Percentiles rank a stretch among this genome's conserved stretches.
Evolutionary conservation across 2,797 vertebrate genomes (phyloP).

Genomic region (Champsocephalus gunnari): DNA sequence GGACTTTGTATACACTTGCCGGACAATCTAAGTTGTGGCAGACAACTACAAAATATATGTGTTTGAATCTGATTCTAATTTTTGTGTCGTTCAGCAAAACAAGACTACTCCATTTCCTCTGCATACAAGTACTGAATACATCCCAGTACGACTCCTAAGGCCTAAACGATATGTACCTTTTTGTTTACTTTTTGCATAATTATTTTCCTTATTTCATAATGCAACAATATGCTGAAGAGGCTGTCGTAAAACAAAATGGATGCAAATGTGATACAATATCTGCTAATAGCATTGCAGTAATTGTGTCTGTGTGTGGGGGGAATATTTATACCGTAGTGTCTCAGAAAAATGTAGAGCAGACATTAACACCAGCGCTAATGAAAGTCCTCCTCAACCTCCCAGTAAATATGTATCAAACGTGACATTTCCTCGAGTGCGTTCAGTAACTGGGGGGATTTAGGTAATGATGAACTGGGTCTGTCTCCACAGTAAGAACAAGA

Average conservation of each 20-base stretch:
- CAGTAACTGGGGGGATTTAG: conserved; percentile 30
- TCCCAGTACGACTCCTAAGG: conserved; percentile 24
- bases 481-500: conserved; percentile 26
- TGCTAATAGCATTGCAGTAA: conserved; percentile 24
- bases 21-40: conserved; percentile 58
- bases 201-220: conserved; percentile 31
- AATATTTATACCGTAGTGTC: conserved; percentile 38
- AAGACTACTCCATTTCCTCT: conserved; percentile 25
- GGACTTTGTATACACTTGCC: conserved; percentile 62
- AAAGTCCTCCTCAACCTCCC: conserved; percentile 21
- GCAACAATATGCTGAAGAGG: conserved; percentile 33
- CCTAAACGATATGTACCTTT: conserved; percentile 18
- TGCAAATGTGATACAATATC: conserved; percentile 44
- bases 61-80: conserved; percentile 55
- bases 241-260: conserved; percentile 24
- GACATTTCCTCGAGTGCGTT: conserved; percentile 48
- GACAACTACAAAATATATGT: conserved; percentile 56
- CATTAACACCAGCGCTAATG: conserved; percentile 55
- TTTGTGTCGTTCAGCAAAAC: conserved; percentile 22
- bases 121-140: conserved; percentile 30
- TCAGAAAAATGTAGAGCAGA: conserved; percentile 58
- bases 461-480: conserved; percentile 31
- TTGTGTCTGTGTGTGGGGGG: conserved; percentile 2
- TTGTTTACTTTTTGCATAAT: conserved; percentile 24
- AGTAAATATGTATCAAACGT: conserved; percentile 50